Base-by-base conservation (phyloP, 2,797 vertebrate genomes). In the Sitta carolinensis region DNA sequence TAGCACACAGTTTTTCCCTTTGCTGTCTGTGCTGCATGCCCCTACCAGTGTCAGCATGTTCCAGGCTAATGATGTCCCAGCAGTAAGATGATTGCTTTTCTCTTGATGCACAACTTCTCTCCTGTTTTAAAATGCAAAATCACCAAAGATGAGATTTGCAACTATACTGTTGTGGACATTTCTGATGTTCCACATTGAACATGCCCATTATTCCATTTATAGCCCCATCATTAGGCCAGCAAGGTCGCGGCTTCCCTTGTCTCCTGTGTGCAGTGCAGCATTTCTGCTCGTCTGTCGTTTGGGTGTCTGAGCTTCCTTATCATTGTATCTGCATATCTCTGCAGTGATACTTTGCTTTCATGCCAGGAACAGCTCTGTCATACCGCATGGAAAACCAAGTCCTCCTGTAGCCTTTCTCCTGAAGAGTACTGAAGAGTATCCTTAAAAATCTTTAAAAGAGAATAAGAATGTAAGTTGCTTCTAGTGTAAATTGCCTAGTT, bases 321-420 rank as follows among this genome's bases (percentile, higher is more conserved):
- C 0, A 3, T 43, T 77, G 82, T 86, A 78, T 93, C 94, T 96
- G 92, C 87, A 72, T 95, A 85, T 87, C 94, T 88, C 95, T 95
- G 95, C 95, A 96, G 96, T 81, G 87, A 92, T 84, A 63, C 84
- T 91, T 86, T 42, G 4, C 55, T 23, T 84, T 48, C 1, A 4
- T 29, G 85, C 82, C 94, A 88, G 89, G 83, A 84, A 30, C 51
- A 73, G 89, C 76, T 91, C 76, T 73, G 36, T 42, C 76, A 78
- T 40, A 50, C 73, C 0, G 30, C 70, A 69, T 42, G 70, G 69
- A 76, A 81, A 90, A 84, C n/a, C 93, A 74, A 89, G 47, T 72
- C 23, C 38, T 89, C 68, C 78, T n/a, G 11, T 20, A 70, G 57
- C 64, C n/a, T 85, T 74, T 38, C 47, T 80, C 58, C 43, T 45